A percentile compares a stretch with the other conserved stretches of the same genome.
These are phyloP conservation scores for Hiodon tergisus DNA, from an alignment of 2,113 vertebrate genomes.

Conservation along the genomic window DNA sequence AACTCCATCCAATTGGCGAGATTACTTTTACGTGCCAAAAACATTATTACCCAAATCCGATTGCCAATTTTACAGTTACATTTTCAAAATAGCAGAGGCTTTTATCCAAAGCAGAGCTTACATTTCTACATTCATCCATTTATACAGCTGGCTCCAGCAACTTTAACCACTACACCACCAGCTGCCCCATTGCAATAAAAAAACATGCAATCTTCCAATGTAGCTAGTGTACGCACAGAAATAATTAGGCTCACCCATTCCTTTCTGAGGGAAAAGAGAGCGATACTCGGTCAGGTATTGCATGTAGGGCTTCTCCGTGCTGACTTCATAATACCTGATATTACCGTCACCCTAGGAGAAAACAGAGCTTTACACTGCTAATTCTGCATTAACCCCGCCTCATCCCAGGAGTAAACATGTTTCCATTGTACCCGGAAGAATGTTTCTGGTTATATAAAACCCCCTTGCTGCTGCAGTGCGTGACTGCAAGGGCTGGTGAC, in stretches of 20 bases:
- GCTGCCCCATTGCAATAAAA: too few species aligned
- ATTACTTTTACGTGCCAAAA: too few species aligned
- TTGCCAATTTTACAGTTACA: not conserved
- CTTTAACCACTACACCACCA: too few species aligned
- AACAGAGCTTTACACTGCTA: conserved; percentile 11
- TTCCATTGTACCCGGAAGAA: not conserved
- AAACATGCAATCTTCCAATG: too few species aligned
- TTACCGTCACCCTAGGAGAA: conserved; percentile 80
- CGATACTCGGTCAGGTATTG: conserved; percentile 78
- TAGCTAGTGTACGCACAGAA: too few species aligned
- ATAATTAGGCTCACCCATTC: conserved; percentile 69
- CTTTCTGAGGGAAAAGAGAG: conserved; percentile 81
- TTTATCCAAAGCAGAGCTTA: too few species aligned
- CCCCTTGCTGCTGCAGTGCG: too few species aligned
- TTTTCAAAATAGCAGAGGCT: too few species aligned
- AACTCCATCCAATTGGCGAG: not conserved
- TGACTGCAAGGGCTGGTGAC: not conserved
- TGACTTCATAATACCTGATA: conserved; percentile 86
- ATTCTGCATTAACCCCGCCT: too few species aligned
- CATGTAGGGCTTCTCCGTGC: conserved; percentile 75
- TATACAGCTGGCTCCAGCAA: too few species aligned
- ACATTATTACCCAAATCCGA: not conserved
- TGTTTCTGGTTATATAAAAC: too few species aligned
- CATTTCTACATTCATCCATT: too few species aligned
- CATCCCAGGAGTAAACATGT: not conserved